These are phyloP conservation scores for Nymphalis polychloros DNA, from an alignment of 2,888 invertebrate genomes.

Conservation along the genomic window DNA sequence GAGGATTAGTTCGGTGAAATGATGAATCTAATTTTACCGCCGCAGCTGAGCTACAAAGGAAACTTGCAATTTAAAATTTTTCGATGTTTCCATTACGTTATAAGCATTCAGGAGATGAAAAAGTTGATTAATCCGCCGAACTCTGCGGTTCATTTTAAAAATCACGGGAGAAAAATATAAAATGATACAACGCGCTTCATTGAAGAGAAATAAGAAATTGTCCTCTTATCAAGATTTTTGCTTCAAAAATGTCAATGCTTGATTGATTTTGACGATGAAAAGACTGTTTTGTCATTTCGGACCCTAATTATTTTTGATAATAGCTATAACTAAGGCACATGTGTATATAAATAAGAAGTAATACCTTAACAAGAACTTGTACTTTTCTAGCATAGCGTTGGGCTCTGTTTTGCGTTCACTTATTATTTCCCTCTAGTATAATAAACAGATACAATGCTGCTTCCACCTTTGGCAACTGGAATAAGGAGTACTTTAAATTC, in stretches of 20 bases:
- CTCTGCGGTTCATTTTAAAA: constrained; percentile 40
- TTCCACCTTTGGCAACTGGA: too few relatives aligned
- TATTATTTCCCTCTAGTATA: too few relatives aligned
- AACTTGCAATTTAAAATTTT: constrained; percentile 43
- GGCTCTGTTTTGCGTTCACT: too few relatives aligned
- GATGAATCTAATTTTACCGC: constrained; percentile 41
- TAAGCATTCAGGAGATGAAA: constrained; percentile 42
- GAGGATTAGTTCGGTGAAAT: constrained; percentile 39
- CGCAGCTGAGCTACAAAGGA: constrained; percentile 41
- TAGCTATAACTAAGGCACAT: too few relatives aligned
- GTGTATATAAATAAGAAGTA: too few relatives aligned
- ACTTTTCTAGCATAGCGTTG: too few relatives aligned
- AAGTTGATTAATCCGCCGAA: constrained; percentile 43
- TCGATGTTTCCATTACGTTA: constrained; percentile 41
- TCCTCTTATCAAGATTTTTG: constrained; percentile 8
- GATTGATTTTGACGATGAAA: constrained; percentile 13
- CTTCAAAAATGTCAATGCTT: constrained; percentile 2
- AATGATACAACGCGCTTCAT: constrained; percentile 29
- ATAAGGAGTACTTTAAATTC: too few relatives aligned
- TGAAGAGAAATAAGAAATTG: constrained; percentile 16
- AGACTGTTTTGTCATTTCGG: too few relatives aligned
- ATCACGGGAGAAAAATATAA: constrained; percentile 31
- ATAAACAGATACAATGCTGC: too few relatives aligned
- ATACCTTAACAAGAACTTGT: too few relatives aligned
- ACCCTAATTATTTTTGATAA: too few relatives aligned